Percentiles rank a stretch among this genome's conserved stretches.
These are phyloP conservation scores for Mico argentatus DNA, from an alignment of 2,797 vertebrate species.

Conservation along the genomic window DNA sequence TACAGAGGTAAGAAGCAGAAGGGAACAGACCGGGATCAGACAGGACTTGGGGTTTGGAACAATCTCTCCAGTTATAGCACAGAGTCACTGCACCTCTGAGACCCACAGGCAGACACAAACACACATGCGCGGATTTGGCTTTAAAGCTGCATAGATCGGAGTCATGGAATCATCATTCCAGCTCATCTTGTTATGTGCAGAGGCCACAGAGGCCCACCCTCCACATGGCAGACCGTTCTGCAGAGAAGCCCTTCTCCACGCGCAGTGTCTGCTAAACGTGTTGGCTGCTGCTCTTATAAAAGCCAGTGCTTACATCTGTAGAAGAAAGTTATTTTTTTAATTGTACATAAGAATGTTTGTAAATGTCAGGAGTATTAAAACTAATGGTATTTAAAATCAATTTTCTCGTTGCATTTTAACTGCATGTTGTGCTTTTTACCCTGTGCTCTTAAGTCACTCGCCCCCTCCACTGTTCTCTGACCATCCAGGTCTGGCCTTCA, in stretches of 20 bases:
- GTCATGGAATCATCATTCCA: slow-evolving; percentile 58
- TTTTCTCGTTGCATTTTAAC: slow-evolving; percentile 81
- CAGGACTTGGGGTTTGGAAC: background rate
- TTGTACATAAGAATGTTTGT: slow-evolving; percentile 47
- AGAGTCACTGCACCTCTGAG: slow-evolving; percentile 36
- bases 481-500: background rate
- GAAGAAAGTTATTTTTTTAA: slow-evolving; percentile 45
- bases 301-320: slow-evolving; percentile 61
- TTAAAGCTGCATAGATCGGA: slow-evolving; percentile 81
- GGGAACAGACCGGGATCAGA: background rate
- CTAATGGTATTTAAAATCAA: slow-evolving; percentile 69
- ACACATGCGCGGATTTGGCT: slow-evolving; percentile 70
- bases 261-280: background rate
- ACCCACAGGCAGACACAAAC: background rate
- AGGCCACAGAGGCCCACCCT: slow-evolving; percentile 66
- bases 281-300: background rate
- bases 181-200: background rate
- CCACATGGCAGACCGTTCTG: background rate
- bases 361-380: slow-evolving; percentile 72
- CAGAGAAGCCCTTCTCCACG: background rate
- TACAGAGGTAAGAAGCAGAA: slow-evolving; percentile 24
- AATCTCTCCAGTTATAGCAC: slow-evolving; percentile 49
- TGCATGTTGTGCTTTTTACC: slow-evolving; percentile 84
- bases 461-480: background rate
- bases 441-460: slow-evolving; percentile 75